Percentiles rank a stretch among this genome's conserved stretches.
These are phyloP conservation scores for Melinaea marsaeus DNA, from an alignment of 2,888 invertebrate species.

Conservation along the genomic window DNA sequence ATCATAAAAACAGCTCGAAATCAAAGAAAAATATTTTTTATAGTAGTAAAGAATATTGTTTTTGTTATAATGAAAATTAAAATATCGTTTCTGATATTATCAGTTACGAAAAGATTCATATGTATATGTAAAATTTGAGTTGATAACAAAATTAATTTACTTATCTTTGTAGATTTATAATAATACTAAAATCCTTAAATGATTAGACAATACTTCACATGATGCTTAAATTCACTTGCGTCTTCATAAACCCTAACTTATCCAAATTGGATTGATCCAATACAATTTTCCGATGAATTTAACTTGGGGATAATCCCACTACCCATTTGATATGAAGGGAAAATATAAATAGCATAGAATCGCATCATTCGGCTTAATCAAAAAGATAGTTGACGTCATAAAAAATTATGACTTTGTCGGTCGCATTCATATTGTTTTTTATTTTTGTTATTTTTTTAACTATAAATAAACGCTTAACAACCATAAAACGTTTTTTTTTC, in stretches of 20 bases:
- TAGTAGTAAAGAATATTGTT: too few species aligned
- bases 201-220: not conserved
- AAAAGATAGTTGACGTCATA: constrained; percentile 16
- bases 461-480: too few species aligned
- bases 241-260: constrained; percentile 14
- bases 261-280: constrained; percentile 35
- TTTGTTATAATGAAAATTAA: too few species aligned
- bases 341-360: constrained; percentile 42
- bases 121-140: too few species aligned
- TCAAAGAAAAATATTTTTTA: too few species aligned
- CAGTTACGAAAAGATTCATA: too few species aligned
- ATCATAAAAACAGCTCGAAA: not conserved
- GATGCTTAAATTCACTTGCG: constrained; percentile 11
- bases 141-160: too few species aligned
- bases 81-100: too few species aligned
- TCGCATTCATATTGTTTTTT: not conserved
- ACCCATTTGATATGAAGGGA: constrained; percentile 42
- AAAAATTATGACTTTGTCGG: constrained; percentile 8
- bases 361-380: constrained; percentile 14
- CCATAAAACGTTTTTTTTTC: too few species aligned
- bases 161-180: not conserved
- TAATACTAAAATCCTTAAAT: not conserved
- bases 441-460: too few species aligned
- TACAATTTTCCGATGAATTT: constrained; percentile 69
- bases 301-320: constrained; percentile 55